Evolutionary conservation across 2,888 invertebrate genomes (phyloP).

Genomic region (Agrochola lota): DNA sequence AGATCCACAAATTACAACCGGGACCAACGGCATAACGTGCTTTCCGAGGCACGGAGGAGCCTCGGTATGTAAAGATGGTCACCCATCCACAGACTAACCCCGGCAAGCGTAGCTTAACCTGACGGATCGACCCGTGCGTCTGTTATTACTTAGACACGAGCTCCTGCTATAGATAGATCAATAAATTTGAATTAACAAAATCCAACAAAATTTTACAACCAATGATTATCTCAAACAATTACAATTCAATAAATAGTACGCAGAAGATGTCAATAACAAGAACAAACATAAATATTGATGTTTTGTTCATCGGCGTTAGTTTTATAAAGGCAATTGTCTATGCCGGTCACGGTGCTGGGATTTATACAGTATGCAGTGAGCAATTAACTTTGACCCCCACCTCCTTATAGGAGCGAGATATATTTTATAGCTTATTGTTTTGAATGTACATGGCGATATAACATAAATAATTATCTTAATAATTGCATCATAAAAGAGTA

Average conservation of each 20-base stretch:
- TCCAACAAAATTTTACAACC: too few relatives aligned
- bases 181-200: too few relatives aligned
- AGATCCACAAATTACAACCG: too few relatives aligned
- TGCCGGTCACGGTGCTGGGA: constrained; percentile 25
- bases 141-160: too few relatives aligned
- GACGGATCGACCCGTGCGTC: too few relatives aligned
- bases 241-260: background rate
- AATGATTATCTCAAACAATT: too few relatives aligned
- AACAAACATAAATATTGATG: constrained; percentile 44
- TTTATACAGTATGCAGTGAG: constrained; percentile 33
- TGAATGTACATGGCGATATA: background rate
- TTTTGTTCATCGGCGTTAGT: constrained; percentile 1
- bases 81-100: too few relatives aligned
- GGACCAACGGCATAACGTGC: too few relatives aligned
- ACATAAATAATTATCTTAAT: background rate
- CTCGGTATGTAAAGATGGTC: too few relatives aligned
- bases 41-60: too few relatives aligned
- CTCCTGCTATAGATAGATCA: too few relatives aligned
- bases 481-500: background rate
- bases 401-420: constrained; percentile 1
- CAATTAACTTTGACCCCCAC: constrained; percentile 36
- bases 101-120: too few relatives aligned
- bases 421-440: constrained; percentile 46
- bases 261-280: constrained; percentile 12
- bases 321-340: constrained; percentile 16